A percentile compares a stretch with the other conserved stretches of the same genome.
phyloP scores from a whole-genome alignment of 2,113 vertebrate genomes.

The Gymnobelideus leadbeateri region DNA sequence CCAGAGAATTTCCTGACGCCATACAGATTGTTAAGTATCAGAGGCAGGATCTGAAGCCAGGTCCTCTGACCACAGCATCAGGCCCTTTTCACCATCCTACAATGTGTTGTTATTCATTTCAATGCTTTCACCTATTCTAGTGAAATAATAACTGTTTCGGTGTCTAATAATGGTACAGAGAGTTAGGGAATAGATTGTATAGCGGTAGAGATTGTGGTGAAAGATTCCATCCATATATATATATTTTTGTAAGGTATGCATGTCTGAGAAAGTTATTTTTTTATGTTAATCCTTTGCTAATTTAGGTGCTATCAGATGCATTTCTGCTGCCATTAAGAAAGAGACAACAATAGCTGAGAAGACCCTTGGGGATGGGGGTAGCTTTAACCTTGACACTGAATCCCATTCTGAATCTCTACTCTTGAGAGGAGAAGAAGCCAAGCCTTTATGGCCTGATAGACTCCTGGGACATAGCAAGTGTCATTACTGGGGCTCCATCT shows the following conservation, averaged over 20 bases:
- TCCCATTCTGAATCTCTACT: not conserved
- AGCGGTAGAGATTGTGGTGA: not conserved
- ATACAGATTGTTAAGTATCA: not conserved
- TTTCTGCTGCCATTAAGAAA: not conserved
- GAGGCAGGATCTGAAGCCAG: not conserved
- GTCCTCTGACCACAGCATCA: not conserved
- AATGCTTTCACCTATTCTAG: not conserved
- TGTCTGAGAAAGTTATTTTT: not conserved
- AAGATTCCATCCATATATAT: not conserved
- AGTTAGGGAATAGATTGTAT: not conserved
- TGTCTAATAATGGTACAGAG: not conserved
- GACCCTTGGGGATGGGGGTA: not conserved
- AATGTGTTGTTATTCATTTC: not conserved
- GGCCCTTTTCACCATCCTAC: not conserved
- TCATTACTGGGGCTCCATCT: conserved; percentile 31
- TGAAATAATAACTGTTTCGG: not conserved
- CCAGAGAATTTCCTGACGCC: not conserved
- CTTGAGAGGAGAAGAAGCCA: not conserved
- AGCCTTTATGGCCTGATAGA: not conserved
- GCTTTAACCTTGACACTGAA: not conserved
- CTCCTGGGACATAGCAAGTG: conserved; percentile 24
- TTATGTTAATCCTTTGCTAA: not conserved
- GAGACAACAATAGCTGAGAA: not conserved
- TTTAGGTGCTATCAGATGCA: not conserved
- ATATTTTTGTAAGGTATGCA: not conserved